Evolutionary conservation across 2,888 invertebrate species (phyloP).

Genomic region (Archaeoteleia sp.): DNA sequence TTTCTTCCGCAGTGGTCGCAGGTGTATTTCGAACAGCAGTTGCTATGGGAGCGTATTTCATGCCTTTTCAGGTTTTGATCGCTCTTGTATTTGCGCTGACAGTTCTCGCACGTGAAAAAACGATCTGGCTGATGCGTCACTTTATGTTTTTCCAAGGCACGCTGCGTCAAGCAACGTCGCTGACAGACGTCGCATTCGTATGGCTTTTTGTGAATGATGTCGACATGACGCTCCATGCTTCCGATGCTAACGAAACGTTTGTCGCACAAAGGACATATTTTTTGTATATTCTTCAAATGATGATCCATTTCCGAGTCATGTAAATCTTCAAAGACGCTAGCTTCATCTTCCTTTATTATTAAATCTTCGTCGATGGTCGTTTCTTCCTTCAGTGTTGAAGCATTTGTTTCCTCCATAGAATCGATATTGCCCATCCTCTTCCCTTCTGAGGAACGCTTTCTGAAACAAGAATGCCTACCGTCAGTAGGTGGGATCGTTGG

Average conservation of each 20-base stretch:
- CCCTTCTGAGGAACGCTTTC: slow-evolving; percentile 41
- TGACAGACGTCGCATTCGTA: slow-evolving; percentile 55
- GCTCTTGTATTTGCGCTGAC: slow-evolving; percentile 46
- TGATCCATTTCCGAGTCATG: slow-evolving; percentile 31
- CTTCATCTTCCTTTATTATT: slow-evolving; percentile 2
- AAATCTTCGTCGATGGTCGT: too few species aligned
- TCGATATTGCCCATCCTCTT: slow-evolving; percentile 21
- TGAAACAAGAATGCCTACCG: slow-evolving; percentile 57
- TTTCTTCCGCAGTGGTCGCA: slow-evolving; percentile 60
- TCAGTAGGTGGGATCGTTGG: slow-evolving; percentile 31
- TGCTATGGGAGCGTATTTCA: slow-evolving; percentile 38
- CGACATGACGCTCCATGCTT: slow-evolving; percentile 55
- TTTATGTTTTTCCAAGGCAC: slow-evolving; percentile 42
- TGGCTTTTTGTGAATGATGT: slow-evolving; percentile 51
- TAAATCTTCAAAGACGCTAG: slow-evolving; percentile 4
- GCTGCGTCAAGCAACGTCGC: slow-evolving; percentile 43
- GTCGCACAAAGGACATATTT: slow-evolving; percentile 57
- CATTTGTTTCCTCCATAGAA: background rate
- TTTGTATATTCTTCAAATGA: slow-evolving; percentile 41
- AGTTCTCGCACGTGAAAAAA: slow-evolving; percentile 36
- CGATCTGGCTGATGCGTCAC: slow-evolving; percentile 19
- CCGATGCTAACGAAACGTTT: slow-evolving; percentile 45
- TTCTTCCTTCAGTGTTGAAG: background rate
- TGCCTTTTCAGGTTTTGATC: slow-evolving; percentile 51
- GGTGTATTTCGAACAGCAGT: slow-evolving; percentile 41